Conservation (phyloP, 2,888 invertebrate genomes). For the Tipula lateralis region DNA sequence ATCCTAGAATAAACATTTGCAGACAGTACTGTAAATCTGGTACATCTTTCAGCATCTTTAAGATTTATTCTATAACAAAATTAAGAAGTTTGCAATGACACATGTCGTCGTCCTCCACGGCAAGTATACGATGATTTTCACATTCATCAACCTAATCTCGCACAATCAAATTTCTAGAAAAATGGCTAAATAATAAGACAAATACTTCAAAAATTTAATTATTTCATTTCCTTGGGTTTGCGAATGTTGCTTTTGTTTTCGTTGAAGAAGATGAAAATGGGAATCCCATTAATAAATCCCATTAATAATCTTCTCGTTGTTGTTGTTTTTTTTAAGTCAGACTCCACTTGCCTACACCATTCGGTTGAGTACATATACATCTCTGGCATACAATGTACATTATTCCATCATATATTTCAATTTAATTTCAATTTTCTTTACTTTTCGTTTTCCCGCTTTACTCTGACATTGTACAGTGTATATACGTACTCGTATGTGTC, state of each 20-base stretch:
- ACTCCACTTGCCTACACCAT: background rate
- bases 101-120: too few relatives aligned
- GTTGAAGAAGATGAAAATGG: background rate
- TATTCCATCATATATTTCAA: slow-evolving; percentile 12
- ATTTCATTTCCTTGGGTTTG: background rate
- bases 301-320: background rate
- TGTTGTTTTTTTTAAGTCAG: background rate
- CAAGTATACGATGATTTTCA: background rate
- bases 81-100: too few relatives aligned
- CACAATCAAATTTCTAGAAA: background rate
- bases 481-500: background rate
- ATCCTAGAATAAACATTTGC: too few relatives aligned
- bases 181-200: background rate
- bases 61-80: too few relatives aligned
- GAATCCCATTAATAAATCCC: too few relatives aligned
- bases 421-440: background rate
- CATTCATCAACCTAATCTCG: background rate
- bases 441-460: background rate
- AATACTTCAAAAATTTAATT: background rate
- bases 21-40: too few relatives aligned
- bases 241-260: background rate
- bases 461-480: background rate
- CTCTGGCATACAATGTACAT: background rate
- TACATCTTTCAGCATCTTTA: too few relatives aligned
- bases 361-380: background rate